A percentile compares a stretch with the other conserved stretches of the same genome.
Evolutionary conservation across 1,140 invertebrate genomes (phyloP).

Genomic region (Dreissena polymorpha): DNA sequence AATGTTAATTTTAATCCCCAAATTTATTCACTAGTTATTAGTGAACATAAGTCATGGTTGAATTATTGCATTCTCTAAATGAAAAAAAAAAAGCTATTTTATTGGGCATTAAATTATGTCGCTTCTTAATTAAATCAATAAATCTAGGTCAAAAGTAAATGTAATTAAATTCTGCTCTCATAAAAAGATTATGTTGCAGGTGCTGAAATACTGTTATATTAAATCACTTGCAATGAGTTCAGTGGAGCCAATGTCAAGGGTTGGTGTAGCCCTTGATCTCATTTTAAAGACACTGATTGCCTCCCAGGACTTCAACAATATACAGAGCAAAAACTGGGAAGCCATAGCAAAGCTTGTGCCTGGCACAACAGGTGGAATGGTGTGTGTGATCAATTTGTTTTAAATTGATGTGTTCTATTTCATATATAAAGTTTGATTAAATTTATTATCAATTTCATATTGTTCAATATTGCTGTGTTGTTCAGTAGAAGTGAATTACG

Average conservation of each 20-base stretch:
- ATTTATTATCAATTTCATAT: not conserved
- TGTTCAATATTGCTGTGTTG: too few species aligned
- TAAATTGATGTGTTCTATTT: not conserved
- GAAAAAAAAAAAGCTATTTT: too few species aligned
- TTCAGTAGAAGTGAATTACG: too few species aligned
- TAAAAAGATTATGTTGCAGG: too few species aligned
- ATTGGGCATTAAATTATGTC: too few species aligned
- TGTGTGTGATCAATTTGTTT: not conserved
- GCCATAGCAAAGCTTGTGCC: conserved; percentile 75
- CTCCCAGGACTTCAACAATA: conserved; percentile 71
- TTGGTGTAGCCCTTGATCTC: conserved; percentile 73
- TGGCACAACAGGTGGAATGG: conserved; percentile 71
- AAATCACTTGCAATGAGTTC: conserved; percentile 27
- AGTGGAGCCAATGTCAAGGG: conserved; percentile 63
- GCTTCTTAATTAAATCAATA: too few species aligned
- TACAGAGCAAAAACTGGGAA: conserved; percentile 77
- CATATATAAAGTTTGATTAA: not conserved
- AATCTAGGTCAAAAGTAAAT: too few species aligned
- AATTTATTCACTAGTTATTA: not conserved
- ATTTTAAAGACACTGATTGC: conserved; percentile 75
- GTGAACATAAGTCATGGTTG: not conserved
- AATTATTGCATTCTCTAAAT: too few species aligned
- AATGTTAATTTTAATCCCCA: not conserved
- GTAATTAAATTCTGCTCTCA: too few species aligned
- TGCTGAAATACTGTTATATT: too few species aligned